Conservation (phyloP, 1,140 invertebrate genomes). For the Mesaphorura yosii region DNA sequence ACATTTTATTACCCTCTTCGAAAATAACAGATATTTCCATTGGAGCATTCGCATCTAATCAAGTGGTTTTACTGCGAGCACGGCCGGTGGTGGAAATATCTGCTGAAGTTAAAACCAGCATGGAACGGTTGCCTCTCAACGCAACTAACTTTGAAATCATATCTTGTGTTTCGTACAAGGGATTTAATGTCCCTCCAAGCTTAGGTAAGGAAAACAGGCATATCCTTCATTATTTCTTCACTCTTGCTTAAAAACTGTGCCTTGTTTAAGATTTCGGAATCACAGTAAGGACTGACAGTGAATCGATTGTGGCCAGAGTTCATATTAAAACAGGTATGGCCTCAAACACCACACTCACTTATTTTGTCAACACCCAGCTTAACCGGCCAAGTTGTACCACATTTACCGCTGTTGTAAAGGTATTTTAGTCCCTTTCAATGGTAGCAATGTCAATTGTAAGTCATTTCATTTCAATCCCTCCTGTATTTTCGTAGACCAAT, state of each 20-base stretch:
- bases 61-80: slow-evolving; percentile 30
- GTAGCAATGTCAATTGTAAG: too few species aligned
- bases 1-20: neutral
- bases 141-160: neutral
- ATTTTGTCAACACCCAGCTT: neutral
- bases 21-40: slow-evolving; percentile 30
- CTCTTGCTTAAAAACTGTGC: too few species aligned
- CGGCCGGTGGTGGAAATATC: slow-evolving; percentile 24
- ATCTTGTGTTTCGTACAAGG: neutral
- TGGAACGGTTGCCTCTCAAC: neutral
- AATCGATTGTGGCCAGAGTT: neutral
- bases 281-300: neutral
- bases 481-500: too few species aligned
- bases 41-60: slow-evolving; percentile 32
- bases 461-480: too few species aligned
- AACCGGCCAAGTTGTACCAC: neutral
- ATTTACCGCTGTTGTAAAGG: too few species aligned
- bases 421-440: too few species aligned
- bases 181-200: neutral
- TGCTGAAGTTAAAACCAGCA: neutral
- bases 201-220: neutral
- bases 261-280: neutral
- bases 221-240: neutral
- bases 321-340: neutral
- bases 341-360: neutral